Conservation (phyloP, 2,888 invertebrate genomes). For the Drosophila stalkeri region DNA sequence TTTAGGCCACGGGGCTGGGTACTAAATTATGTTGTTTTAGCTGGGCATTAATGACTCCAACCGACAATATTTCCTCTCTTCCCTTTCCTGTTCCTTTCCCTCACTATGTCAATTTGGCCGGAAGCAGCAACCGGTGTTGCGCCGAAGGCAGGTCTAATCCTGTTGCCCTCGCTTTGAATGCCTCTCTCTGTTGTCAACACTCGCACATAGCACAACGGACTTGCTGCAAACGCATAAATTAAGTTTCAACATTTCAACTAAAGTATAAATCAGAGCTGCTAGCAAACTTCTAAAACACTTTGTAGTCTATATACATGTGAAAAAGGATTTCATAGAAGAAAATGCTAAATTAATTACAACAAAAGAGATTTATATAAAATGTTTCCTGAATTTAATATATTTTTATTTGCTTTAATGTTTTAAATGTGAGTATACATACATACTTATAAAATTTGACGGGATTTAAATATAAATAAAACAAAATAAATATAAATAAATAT, state of each 20-base stretch:
- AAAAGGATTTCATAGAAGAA: background rate
- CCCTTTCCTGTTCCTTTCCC: background rate
- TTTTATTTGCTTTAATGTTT: background rate
- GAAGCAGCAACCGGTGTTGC: conserved; percentile 43
- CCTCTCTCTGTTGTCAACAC: conserved; percentile 25
- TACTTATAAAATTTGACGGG: background rate
- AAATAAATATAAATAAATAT: no score
- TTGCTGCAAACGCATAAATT: conserved; percentile 57
- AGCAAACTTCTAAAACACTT: conserved; percentile 8
- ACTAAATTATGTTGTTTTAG: conserved; percentile 75
- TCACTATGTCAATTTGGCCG: conserved; percentile 58
- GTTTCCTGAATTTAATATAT: background rate
- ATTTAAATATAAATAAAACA: no score
- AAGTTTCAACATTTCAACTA: conserved; percentile 21
- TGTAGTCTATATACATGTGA: background rate
- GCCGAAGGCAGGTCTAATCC: conserved; percentile 6
- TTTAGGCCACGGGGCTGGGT: conserved; percentile 50
- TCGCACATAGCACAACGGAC: background rate
- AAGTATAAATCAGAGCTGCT: conserved; percentile 13
- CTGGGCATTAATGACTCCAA: conserved; percentile 64
- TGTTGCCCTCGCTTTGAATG: conserved; percentile 2
- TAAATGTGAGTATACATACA: background rate
- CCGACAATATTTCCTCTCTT: conserved; percentile 14
- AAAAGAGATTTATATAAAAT: background rate
- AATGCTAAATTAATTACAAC: background rate